These are phyloP conservation scores for Entosphenus tridentatus DNA, from an alignment of 2,113 vertebrate genomes.

Conservation along the genomic window DNA sequence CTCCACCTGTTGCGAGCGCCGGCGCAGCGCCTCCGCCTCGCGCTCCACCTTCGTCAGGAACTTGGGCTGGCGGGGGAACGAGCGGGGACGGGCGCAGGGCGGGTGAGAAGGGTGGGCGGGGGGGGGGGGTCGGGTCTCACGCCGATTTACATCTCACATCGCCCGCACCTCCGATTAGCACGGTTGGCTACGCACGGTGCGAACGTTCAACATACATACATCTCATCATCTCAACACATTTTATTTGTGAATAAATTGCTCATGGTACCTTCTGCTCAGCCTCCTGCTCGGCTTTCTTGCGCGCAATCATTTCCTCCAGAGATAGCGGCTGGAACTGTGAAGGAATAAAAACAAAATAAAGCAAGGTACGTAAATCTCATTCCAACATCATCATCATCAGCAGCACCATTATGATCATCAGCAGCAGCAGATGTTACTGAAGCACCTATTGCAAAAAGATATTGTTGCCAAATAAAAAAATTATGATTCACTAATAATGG, in stretches of 20 bases:
- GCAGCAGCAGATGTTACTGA: not conserved
- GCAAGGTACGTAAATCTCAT: not conserved
- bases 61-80: slow-evolving; percentile 36
- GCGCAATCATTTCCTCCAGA: slow-evolving; percentile 76
- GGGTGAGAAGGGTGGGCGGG: too few species aligned
- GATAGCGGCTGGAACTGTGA: slow-evolving; percentile 59
- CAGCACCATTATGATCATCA: not conserved
- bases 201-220: too few species aligned
- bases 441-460: not conserved
- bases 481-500: not conserved
- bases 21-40: slow-evolving; percentile 63
- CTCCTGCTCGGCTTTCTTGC: slow-evolving; percentile 88
- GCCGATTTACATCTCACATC: too few species aligned
- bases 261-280: slow-evolving; percentile 60
- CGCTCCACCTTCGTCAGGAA: slow-evolving; percentile 75
- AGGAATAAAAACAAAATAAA: not conserved
- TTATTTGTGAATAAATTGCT: too few species aligned
- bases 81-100: too few species aligned
- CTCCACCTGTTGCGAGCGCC: slow-evolving; percentile 53
- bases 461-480: not conserved
- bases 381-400: not conserved
- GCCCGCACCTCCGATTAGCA: too few species aligned
- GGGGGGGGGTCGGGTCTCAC: too few species aligned
- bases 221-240: too few species aligned
- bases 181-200: too few species aligned